A percentile compares a stretch with the other conserved stretches of the same genome.
Conservation (phyloP, 2,888 invertebrate genomes). For the Calliopum simillimum region DNA sequence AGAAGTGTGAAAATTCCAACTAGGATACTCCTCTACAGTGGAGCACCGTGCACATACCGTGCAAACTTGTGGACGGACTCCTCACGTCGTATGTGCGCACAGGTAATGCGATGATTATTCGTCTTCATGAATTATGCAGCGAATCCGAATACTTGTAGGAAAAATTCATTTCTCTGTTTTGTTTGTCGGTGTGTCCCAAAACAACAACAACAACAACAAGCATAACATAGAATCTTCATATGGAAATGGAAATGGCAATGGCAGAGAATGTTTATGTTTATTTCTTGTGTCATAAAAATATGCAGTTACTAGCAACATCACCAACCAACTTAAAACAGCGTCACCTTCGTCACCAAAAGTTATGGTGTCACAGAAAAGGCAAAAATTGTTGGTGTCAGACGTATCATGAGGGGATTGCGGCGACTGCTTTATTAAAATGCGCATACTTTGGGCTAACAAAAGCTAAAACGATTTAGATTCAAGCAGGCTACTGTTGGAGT, state of each 20-base stretch:
- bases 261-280: slow-evolving; percentile 19
- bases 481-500: background rate
- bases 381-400: background rate
- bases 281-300: slow-evolving; percentile 19
- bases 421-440: slow-evolving; percentile 17
- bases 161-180: background rate
- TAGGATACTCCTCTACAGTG: background rate
- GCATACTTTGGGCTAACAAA: background rate
- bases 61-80: too few species aligned
- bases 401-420: background rate
- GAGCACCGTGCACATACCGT: too few species aligned
- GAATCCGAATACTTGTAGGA: slow-evolving; percentile 8
- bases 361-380: slow-evolving; percentile 11
- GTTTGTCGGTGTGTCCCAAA: too few species aligned
- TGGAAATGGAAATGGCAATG: background rate
- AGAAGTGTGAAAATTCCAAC: slow-evolving; percentile 15
- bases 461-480: slow-evolving; percentile 1
- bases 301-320: background rate
- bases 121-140: slow-evolving; percentile 25
- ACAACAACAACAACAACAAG: too few species aligned
- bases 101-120: slow-evolving; percentile 28
- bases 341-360: background rate
- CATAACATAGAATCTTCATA: too few species aligned
- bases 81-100: background rate
- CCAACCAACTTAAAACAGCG: too few species aligned